Evolutionary conservation across 1,140 invertebrate genomes (phyloP), one percentile per base, ranked within the genome.

Genomic region (Acromyrmex heyeri): DNA sequence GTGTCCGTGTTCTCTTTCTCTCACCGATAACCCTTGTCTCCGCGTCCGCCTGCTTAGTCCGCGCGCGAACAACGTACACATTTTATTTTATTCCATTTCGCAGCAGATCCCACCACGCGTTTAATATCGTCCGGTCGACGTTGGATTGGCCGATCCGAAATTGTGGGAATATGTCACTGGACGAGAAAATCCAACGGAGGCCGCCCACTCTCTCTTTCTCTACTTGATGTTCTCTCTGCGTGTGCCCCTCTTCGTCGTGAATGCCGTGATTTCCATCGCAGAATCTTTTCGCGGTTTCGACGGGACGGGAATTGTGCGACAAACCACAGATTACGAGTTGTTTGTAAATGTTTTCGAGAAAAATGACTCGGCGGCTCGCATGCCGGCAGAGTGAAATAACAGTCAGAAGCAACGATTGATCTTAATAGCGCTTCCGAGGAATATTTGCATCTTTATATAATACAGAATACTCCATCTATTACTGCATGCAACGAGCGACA

Each of bases 1-100:
- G 77, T 88, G 67, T 73, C 34, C 67, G 70, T 86, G 30, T 86
- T 77, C 24, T 67, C 77, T 78, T 82, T 77, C 82, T 70, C 88
- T 90, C 78, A 61, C 85, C 55, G 78, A 89, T 86, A 85, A 16
- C 82, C 34, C 24, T 87, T 70, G 78, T 59, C 86, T 85, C 85
- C 83, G 86, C 76, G n/a, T 75, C 76, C 85, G 77, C 77, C 88
- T 70, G 67, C 34, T 72, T 82, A 78, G 78, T 57, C 38, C 59
- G 48, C 78, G 64, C 78, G 59, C 65, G 65, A 61, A 78, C 75
- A 87, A 92, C 78, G 76, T 86, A 91, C 18, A 81, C 78, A 91
- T 92, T 92, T 92, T 88, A 92, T 91, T 92, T 92, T 90, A 92
- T 91, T 92, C 89, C 89, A 83, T 90, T 92, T 91, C 85, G 87